Evolutionary conservation across 2,797 vertebrate species (phyloP), one percentile per base, ranked within the genome.

Genomic region (Eleutherodactylus coqui): DNA sequence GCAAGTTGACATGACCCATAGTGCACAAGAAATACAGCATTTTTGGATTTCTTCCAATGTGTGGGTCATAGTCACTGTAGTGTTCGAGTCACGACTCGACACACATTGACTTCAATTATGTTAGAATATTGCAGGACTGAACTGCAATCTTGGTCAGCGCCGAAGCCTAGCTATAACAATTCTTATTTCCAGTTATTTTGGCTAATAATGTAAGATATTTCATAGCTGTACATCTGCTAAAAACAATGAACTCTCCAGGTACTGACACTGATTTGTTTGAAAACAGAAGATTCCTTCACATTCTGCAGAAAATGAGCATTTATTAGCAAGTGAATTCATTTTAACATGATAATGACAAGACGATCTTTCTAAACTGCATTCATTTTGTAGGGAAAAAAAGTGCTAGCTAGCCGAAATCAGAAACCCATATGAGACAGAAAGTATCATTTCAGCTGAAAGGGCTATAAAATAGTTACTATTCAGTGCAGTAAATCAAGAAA

Each of bases 401-500:
- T 83, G 86, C 81, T 79, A 83, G 75, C 75, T 83, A 79, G 51
- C 19, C 36, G 24, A 84, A 87, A 87, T 79, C 67, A 79, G 21
- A 83, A 62, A 73, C 64, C 67, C 81, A 51, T 79, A 78, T 87
- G 85, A 83, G 81, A 79, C 49, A 87, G 38, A 82, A 83, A 83
- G 75, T 72, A 83, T 87, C 49, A 51, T 75, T 87, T 83, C 53
- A 83, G 81, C 75, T 83, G 53, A 87, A 83, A 79, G 32, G 81
- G 64, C 51, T 73, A 83, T 79, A 83, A 83, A 87, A 87, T 79
- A 70, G 62, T 79, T 83, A 73, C 51, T 73, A 83, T 83, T 87
- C 75, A 87, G 27, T 38, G 67, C 53, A 64, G 64, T 79, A 87
- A 87, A 79, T 84, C 86, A 83, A 84, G 81, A 87, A 87, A 84